Evolutionary conservation across 2,888 invertebrate species (phyloP), one percentile per base, ranked within the genome.

Genomic region (Aporophyla nigra): DNA sequence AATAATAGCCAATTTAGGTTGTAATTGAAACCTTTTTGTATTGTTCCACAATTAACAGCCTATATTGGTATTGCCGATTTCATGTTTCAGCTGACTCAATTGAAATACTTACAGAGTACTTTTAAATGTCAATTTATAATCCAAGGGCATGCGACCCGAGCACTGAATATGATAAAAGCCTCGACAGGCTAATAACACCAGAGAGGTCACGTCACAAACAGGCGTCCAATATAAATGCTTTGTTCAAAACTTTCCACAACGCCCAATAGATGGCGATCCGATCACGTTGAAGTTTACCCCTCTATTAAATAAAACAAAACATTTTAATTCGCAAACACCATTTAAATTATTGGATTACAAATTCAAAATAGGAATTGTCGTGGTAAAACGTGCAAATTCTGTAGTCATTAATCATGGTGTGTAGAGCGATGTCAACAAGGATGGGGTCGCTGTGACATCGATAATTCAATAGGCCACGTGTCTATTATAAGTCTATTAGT

Each of bases 361-460:
- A 90, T 90, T 87, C 86, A 85, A 83, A 90, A 88, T 89, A 84
- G 78, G 87, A 86, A 89, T 87, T 88, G 86, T 90, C 85, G 81
- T 83, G 84, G 87, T 87, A 85, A 87, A 91, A 88, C 88, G 87
- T 87, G 88, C 82, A 84, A 91, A 91, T 91, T 90, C 89, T 85
- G 82, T 86, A 88, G 87, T 90, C 88, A 92, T 92, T 92, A 91
- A 93, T 93, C 92, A 92, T 89, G 80, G 88, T 89, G 79, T 78
- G 86, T 84, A 87, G 85, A 87, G 87, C 69, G 76, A 76, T 87
- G 85, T 82, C 79, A 78, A 68, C 87, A 90, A 84, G 87, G 90
- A 83, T 76, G 89, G 78, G 77, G 72, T 73, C 75, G 82, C 76
- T 80, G 83, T 80, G 78, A 84, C 81, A 86, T 91, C 91, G 92